Percentiles rank a stretch among this genome's conserved stretches.
phyloP scores from a whole-genome alignment of 2,113 vertebrate species.

The Edolisoma coerulescens region DNA sequence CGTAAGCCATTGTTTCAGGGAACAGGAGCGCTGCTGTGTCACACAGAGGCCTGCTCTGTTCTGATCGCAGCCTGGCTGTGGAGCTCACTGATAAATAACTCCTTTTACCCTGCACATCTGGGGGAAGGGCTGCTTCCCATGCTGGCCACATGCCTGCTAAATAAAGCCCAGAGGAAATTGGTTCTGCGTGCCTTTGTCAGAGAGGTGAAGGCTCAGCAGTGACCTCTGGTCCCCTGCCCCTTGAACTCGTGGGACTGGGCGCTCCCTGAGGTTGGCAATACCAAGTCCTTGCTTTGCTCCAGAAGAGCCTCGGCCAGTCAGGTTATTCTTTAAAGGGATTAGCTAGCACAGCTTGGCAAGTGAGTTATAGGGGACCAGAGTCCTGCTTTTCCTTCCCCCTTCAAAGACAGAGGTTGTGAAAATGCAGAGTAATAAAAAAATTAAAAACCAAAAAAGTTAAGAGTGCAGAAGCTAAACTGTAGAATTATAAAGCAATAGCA shows the following conservation, averaged over 20 bases:
- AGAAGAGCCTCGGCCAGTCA: background rate
- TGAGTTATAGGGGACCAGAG: background rate
- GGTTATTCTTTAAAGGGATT: background rate
- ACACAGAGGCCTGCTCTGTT: background rate
- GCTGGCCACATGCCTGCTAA: constrained; percentile 55
- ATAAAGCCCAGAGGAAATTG: constrained; percentile 67
- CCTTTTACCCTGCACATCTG: constrained; percentile 57
- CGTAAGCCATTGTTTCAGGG: background rate
- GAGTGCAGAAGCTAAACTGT: background rate
- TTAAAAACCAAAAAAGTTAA: background rate
- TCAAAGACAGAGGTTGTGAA: background rate
- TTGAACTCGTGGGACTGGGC: background rate
- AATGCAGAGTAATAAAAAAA: background rate
- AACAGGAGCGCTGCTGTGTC: constrained; percentile 37
- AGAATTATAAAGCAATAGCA: background rate
- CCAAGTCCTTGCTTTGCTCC: background rate
- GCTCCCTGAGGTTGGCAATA: background rate
- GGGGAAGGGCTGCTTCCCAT: constrained; percentile 57
- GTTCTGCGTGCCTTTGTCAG: constrained; percentile 42
- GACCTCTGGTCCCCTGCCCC: constrained; percentile 34
- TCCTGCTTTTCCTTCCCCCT: background rate
- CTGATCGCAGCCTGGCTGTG: constrained; percentile 7
- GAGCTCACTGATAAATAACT: constrained; percentile 41
- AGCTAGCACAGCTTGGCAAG: background rate
- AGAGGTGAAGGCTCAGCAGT: constrained; percentile 46